Base-by-base conservation (phyloP, 2,888 invertebrate genomes). In the Lacanobia oleracea region DNA sequence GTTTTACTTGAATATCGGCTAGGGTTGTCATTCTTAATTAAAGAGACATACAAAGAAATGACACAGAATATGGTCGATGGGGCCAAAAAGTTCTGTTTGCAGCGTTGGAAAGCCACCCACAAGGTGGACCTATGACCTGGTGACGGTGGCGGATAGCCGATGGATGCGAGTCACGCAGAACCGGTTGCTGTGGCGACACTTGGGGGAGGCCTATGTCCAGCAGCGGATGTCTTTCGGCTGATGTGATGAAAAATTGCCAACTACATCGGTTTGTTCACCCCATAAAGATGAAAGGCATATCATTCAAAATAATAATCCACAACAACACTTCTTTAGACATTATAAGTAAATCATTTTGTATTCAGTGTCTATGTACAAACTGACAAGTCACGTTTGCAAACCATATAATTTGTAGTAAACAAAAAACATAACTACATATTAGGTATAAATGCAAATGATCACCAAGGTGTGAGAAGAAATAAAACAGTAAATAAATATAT, bases 351-450 rank as follows among this genome's bases (percentile, higher is more conserved):
- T 65, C 21, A 64, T 53, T 50, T 33, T 12, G 57, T 37, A 57
- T 62, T 57, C 63, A 43, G 43, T 72, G 48, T 83, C 18, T 51
- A 59, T 33, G 54, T 71, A 66, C 54, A 67, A 69, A 70, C 70
- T 71, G 27, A 37, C 54, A 45, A 79, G 83, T 79, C 83, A 83
- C 83, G 83, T 83, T 79, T 66, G 27, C 66, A 59, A 66, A 74
- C 60, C 69, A 48, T 70, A 63, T 69, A 70, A 82, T 80, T 82
- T 56, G 54, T 51, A 45, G 64, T 59, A 66, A 83, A 74, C 69
- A 85, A 80, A 83, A 81, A 75, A 68, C 48, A 75, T 68, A 21
- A 63, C 75, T 56, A 65, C 67, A 54, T 43, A 27, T 54, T 64
- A 75, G 43, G 12, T 73, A 62, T 12, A 21, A 21, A 64, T 40